These are phyloP conservation scores for Todiramphus saurophagus DNA, from an alignment of 2,113 vertebrate genomes.

Conservation along the genomic window DNA sequence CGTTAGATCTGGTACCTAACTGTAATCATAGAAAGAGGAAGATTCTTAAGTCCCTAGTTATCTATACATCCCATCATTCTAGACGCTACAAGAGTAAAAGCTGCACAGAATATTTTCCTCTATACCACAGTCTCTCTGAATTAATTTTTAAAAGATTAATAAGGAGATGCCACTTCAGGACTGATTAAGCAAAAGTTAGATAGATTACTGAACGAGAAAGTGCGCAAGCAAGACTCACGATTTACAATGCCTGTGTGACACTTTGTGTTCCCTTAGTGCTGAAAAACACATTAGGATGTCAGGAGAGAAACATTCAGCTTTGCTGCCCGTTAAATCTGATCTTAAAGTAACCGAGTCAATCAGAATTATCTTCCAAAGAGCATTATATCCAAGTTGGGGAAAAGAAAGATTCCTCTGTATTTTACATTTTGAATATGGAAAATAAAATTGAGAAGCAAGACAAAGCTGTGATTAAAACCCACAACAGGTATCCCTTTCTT, in stretches of 20 bases:
- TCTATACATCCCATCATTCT: neutral
- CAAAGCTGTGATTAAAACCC: neutral
- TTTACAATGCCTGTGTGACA: neutral
- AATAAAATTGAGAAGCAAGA: neutral
- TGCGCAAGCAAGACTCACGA: neutral
- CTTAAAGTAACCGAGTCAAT: neutral
- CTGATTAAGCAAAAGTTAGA: neutral
- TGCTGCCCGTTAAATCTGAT: neutral
- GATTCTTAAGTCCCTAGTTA: neutral
- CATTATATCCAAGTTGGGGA: neutral
- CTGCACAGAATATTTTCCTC: neutral
- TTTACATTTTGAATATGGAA: neutral
- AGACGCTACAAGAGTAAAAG: neutral
- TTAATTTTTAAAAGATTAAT: neutral
- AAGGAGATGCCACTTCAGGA: neutral
- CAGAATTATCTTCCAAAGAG: neutral
- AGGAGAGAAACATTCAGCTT: neutral
- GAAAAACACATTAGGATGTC: conserved; percentile 1
- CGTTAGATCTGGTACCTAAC: neutral
- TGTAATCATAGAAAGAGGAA: neutral
- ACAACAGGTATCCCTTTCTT: conserved; percentile 44
- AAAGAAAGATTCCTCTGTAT: neutral
- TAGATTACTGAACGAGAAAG: neutral
- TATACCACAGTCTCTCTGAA: neutral
- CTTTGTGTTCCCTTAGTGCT: neutral